A percentile compares a stretch with the other conserved stretches of the same genome.
Evolutionary conservation across 2,113 vertebrate species (phyloP).

Genomic region (Willisornis vidua): DNA sequence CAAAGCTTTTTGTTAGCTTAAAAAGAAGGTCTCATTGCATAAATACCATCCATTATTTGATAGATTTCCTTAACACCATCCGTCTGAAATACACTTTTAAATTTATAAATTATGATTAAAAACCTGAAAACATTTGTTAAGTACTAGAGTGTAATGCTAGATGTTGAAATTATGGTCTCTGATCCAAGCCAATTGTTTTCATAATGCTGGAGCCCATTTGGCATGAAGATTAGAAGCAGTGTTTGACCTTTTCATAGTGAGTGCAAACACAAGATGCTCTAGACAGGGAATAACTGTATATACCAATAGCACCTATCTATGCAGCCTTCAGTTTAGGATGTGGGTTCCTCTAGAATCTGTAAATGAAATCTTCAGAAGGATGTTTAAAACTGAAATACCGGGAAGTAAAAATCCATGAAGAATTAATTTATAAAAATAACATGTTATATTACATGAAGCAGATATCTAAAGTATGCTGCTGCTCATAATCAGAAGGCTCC

Average conservation of each 20-base stretch:
- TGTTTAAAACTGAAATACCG: background rate
- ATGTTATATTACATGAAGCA: background rate
- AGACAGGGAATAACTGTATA: background rate
- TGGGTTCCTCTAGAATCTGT: background rate
- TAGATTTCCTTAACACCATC: background rate
- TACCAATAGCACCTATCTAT: background rate
- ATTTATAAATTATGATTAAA: background rate
- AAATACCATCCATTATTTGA: background rate
- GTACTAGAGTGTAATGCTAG: background rate
- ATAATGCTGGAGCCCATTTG: accelerated
- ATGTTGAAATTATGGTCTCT: background rate
- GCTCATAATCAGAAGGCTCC: background rate
- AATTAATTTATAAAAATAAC: background rate
- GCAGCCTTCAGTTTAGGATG: background rate
- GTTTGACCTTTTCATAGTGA: background rate
- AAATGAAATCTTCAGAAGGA: background rate
- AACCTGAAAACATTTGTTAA: background rate
- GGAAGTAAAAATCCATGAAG: background rate
- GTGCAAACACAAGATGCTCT: background rate
- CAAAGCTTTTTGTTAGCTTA: constrained; percentile 3
- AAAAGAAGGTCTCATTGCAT: background rate
- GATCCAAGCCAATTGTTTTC: background rate
- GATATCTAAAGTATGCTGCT: background rate
- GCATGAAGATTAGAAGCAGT: background rate
- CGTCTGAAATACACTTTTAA: background rate